Percentiles rank a stretch among this genome's conserved stretches.
These are phyloP conservation scores for Petrolisthes manimaculis DNA, from an alignment of 2,888 invertebrate genomes.

Conservation along the genomic window DNA sequence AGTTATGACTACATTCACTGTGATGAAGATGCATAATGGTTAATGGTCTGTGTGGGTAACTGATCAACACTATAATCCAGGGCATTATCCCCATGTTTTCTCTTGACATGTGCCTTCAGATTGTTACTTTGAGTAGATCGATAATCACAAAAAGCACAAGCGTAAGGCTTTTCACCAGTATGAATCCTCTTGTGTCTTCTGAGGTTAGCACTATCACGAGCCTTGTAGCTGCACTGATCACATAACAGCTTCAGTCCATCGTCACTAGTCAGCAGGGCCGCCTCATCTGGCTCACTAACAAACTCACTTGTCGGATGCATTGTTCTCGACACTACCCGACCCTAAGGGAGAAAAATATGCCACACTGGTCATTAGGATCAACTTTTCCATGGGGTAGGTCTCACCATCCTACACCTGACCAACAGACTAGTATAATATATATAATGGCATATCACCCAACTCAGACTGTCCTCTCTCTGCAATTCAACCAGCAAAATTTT, in stretches of 20 bases:
- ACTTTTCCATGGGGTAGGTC: slow-evolving; percentile 14
- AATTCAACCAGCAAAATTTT: no score
- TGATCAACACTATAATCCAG: neutral
- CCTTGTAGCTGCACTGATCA: slow-evolving; percentile 57
- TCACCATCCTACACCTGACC: slow-evolving; percentile 19
- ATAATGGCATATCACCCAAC: neutral
- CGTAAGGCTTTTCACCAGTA: slow-evolving; percentile 61
- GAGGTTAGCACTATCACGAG: slow-evolving; percentile 57
- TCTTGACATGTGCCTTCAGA: slow-evolving; percentile 53
- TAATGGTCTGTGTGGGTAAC: neutral
- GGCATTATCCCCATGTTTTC: slow-evolving; percentile 31
- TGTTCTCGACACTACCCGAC: slow-evolving; percentile 37
- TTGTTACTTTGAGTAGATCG: slow-evolving; percentile 54
- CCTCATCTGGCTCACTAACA: slow-evolving; percentile 41
- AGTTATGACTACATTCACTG: neutral
- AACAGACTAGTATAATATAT: slow-evolving; percentile 16
- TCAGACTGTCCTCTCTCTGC: no score
- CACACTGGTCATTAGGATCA: slow-evolving; percentile 50
- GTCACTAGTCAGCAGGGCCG: slow-evolving; percentile 22
- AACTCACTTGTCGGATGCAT: slow-evolving; percentile 37
- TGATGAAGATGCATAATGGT: neutral
- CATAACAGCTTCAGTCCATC: slow-evolving; percentile 44
- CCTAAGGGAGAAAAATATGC: slow-evolving; percentile 55
- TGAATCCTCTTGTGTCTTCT: slow-evolving; percentile 59
- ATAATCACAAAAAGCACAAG: slow-evolving; percentile 42